phyloP scores from a whole-genome alignment of 2,113 vertebrate species.

The Puntigrus tetrazona region DNA sequence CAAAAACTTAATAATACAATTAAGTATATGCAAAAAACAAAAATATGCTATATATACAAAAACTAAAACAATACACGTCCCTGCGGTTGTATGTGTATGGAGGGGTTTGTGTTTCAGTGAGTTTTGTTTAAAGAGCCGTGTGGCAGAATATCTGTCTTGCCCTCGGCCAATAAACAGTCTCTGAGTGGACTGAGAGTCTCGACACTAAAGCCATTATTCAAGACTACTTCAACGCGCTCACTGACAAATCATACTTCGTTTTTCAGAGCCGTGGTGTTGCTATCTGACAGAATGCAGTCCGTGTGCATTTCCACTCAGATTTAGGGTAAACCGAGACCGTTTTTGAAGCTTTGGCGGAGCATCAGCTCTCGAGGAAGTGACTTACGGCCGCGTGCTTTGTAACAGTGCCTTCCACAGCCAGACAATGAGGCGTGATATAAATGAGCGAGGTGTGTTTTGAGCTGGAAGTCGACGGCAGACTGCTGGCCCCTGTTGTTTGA shows the following conservation, averaged over 20 bases:
- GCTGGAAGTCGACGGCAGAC: background rate
- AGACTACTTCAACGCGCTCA: background rate
- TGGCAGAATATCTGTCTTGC: slow-evolving; percentile 28
- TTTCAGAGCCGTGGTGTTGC: background rate
- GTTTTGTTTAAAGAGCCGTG: slow-evolving; percentile 18
- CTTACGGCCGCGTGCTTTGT: background rate
- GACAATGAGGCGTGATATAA: background rate
- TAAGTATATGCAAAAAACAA: too few relatives aligned
- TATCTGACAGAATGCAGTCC: background rate
- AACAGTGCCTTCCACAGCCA: background rate
- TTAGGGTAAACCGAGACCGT: background rate
- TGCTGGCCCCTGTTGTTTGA: background rate
- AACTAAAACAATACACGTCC: too few relatives aligned
- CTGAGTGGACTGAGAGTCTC: slow-evolving; percentile 23
- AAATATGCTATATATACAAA: too few relatives aligned
- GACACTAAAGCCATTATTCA: slow-evolving; percentile 7
- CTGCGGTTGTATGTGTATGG: too few relatives aligned
- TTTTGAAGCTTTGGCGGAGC: background rate
- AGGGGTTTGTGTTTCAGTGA: slow-evolving; percentile 17
- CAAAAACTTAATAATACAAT: too few relatives aligned
- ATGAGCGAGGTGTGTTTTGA: slow-evolving; percentile 9
- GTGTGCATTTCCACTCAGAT: background rate
- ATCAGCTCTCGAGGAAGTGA: background rate
- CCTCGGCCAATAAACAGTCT: slow-evolving; percentile 22
- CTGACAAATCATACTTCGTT: background rate